Evolutionary conservation across 2,888 invertebrate genomes (phyloP), one percentile per base, ranked within the genome.

Genomic region (Pristionchus maxplancki): DNA sequence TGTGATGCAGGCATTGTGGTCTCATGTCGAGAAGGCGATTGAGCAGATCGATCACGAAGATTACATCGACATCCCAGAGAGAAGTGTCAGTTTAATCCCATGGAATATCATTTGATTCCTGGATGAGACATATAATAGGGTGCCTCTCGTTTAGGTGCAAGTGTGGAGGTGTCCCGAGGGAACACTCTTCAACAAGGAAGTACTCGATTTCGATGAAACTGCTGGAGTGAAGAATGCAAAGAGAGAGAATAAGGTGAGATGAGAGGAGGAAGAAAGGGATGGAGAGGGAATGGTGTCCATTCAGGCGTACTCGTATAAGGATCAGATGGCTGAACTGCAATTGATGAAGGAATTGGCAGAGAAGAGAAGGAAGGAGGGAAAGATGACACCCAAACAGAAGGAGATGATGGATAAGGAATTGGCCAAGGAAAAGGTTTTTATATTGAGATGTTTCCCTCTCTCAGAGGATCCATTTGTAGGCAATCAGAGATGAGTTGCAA

Each of bases 321-420:
- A 99, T 90, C 99, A 99, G 95, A 96, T 98, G 94, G 98, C 98
- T 94, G 99, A 99, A 95, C 95, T 98, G 91, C 97, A 98, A 94
- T 95, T 98, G 88, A 90, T 64, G 81, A 88, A 91, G 93, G 98
- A 98, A 95, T 95, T 98, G 34, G 98, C 98, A 92, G 98, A 97
- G 93, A 97, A 97, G 95, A 96, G 91, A 82, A 84, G 92, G 78
- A 92, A 92, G 53, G 94, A 94, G 87, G 94, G 94, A 62, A 94
- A 94, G 89, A 92, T 97, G 83, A 97, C 97, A 0, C 96, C 97
- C 24, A 98, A 98, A 95, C 99, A 99, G 95, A 97, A 97, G 94
- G 98, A 99, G 95, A 97, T 97, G 0, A 96, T 98, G 86, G 97
- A 97, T 94, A 96, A 96, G 62, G 98, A 98, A 95, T 96, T 97